Evolutionary conservation across 1,140 invertebrate species (phyloP).

Genomic region (Magallana gigas): DNA sequence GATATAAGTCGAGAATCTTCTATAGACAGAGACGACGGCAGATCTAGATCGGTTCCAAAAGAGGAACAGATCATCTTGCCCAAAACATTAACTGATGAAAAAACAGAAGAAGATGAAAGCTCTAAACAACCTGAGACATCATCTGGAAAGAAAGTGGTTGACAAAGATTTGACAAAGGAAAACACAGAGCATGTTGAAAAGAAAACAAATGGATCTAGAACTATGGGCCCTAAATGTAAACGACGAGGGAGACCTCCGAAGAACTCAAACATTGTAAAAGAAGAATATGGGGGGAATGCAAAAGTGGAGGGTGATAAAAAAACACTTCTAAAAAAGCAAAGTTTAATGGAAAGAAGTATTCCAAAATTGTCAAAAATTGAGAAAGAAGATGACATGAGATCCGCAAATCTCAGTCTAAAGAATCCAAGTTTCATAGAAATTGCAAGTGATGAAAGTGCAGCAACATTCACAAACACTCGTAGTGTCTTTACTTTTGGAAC

Average conservation of each 20-base stretch:
- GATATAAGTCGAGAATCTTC: slow-evolving; percentile 41
- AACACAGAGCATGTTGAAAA: not conserved
- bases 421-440: not conserved
- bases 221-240: not conserved
- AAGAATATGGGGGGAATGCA: not conserved
- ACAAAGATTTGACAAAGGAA: not conserved
- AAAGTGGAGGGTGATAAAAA: not conserved
- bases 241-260: not conserved
- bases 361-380: slow-evolving; percentile 12
- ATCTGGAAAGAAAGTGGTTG: not conserved
- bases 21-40: slow-evolving; percentile 30
- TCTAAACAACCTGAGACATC: not conserved
- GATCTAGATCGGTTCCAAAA: not conserved
- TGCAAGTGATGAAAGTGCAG: not conserved
- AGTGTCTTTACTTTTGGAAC: slow-evolving; percentile 36
- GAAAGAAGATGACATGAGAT: not conserved
- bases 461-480: not conserved
- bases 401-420: not conserved
- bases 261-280: not conserved
- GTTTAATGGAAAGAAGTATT: not conserved
- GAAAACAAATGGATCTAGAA: not conserved
- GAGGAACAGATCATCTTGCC: not conserved
- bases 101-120: not conserved
- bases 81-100: not conserved
- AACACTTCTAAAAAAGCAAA: not conserved